These are phyloP conservation scores for Patella caerulea DNA, from an alignment of 2,888 invertebrate species.

Conservation along the genomic window DNA sequence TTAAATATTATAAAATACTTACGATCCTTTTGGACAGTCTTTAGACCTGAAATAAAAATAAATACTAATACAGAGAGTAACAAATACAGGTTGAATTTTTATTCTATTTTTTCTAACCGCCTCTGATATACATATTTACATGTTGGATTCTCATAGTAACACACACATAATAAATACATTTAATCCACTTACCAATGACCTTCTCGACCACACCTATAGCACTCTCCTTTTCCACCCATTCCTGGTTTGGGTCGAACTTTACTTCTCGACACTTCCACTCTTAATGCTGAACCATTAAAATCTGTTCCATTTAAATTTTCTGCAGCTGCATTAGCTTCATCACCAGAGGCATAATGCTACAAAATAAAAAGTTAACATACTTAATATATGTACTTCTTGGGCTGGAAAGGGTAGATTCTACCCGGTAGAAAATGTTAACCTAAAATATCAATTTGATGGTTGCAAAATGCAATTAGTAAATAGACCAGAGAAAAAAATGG, in stretches of 20 bases:
- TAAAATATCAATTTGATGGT: too few species aligned
- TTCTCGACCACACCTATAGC: slow-evolving; percentile 81
- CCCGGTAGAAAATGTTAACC: too few species aligned
- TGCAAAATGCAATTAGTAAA: too few species aligned
- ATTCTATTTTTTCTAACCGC: not conserved
- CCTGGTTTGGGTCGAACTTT: slow-evolving; percentile 94
- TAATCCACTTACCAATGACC: slow-evolving; percentile 84
- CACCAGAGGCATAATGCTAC: slow-evolving; percentile 89
- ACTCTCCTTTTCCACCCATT: slow-evolving; percentile 97
- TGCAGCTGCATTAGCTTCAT: slow-evolving; percentile 91
- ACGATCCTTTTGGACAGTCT: slow-evolving; percentile 80
- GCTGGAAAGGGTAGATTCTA: too few species aligned
- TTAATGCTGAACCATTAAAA: slow-evolving; percentile 92
- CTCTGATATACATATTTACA: not conserved
- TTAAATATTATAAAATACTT: slow-evolving; percentile 16
- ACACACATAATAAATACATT: too few species aligned
- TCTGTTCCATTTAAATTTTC: slow-evolving; percentile 92
- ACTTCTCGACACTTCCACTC: slow-evolving; percentile 92
- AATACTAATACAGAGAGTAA: not conserved
- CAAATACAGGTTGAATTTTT: not conserved
- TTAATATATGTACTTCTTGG: too few species aligned
- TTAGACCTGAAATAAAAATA: slow-evolving; percentile 79
- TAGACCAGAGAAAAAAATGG: too few species aligned
- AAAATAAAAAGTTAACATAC: slow-evolving; percentile 22
- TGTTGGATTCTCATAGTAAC: not conserved